Percentiles rank a stretch among this genome's conserved stretches.
Evolutionary conservation across 2,113 vertebrate species (phyloP).

Genomic region (Ciconia maguari): DNA sequence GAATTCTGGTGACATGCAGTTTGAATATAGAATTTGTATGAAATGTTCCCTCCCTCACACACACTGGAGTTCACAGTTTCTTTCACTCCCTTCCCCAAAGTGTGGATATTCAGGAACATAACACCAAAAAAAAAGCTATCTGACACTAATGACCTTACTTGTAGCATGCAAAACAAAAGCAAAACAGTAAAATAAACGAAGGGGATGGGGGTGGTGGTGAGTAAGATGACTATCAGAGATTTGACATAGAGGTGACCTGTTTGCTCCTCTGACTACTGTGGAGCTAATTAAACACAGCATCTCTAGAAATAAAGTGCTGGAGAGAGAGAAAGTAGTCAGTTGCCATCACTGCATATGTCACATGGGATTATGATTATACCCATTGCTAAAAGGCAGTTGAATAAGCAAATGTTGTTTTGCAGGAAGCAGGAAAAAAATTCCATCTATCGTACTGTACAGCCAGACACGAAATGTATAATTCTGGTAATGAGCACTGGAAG

Average conservation of each 20-base stretch:
- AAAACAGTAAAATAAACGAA: slow-evolving; percentile 35
- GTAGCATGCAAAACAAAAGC: background rate
- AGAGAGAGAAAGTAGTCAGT: slow-evolving; percentile 63
- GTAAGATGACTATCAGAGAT: slow-evolving; percentile 49
- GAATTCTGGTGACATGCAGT: background rate
- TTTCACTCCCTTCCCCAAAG: background rate
- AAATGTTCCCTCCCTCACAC: background rate
- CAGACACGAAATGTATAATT: slow-evolving; percentile 51
- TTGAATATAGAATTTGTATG: background rate
- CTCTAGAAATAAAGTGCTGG: slow-evolving; percentile 63
- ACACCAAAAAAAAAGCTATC: background rate
- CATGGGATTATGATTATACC: slow-evolving; percentile 69
- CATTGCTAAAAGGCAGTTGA: slow-evolving; percentile 68
- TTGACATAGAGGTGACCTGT: slow-evolving; percentile 60
- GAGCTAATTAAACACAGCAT: slow-evolving; percentile 75
- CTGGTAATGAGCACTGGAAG: slow-evolving; percentile 58
- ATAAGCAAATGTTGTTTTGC: slow-evolving; percentile 62
- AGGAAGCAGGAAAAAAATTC: slow-evolving; percentile 47
- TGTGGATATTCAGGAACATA: background rate
- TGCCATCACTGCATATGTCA: slow-evolving; percentile 72
- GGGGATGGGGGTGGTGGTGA: background rate
- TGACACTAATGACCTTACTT: slow-evolving; percentile 37
- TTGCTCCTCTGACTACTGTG: slow-evolving; percentile 54
- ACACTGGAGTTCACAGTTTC: background rate
- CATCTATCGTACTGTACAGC: background rate